Conservation (phyloP, 2,888 invertebrate genomes). For the Drosophila suboccidentalis region DNA sequence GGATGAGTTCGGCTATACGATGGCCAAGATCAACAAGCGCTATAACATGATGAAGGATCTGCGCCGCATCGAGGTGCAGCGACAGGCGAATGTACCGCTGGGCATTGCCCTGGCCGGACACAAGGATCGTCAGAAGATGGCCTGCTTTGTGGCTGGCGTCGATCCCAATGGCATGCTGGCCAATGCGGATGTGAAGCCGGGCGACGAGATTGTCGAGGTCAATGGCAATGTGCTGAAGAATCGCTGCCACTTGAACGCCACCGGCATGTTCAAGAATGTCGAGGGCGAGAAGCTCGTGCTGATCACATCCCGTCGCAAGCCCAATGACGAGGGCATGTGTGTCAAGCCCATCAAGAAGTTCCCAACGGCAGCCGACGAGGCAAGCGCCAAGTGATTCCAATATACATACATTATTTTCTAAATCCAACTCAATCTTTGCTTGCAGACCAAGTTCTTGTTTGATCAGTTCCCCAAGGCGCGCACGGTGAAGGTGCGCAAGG, state of each 20-base stretch:
- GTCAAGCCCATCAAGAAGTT: conserved; percentile 95
- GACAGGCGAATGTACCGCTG: conserved; percentile 91
- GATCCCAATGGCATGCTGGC: conserved; percentile 94
- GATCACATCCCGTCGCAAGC: conserved; percentile 86
- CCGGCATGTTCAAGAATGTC: conserved; percentile 97
- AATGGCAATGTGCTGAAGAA: conserved; percentile 97
- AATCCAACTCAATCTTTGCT: not conserved
- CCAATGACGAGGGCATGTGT: conserved; percentile 89
- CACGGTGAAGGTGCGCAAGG: conserved; percentile 94
- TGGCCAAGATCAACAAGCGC: conserved; percentile 95
- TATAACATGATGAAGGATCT: conserved; percentile 94
- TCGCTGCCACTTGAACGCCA: conserved; percentile 98
- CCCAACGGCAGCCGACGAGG: conserved; percentile 93
- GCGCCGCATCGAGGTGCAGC: conserved; percentile 88
- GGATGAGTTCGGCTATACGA: conserved; percentile 97
- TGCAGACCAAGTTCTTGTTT: conserved; percentile 83
- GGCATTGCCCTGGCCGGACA: conserved; percentile 98
- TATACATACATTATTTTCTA: no score
- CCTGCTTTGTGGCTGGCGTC: conserved; percentile 98
- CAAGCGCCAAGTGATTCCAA: conserved; percentile 82
- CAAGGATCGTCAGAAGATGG: conserved; percentile 96
- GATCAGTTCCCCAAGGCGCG: conserved; percentile 87
- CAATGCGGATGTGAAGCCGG: conserved; percentile 92
- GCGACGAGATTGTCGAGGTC: conserved; percentile 98
- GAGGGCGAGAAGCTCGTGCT: conserved; percentile 94